Base-by-base conservation (phyloP, 2,113 vertebrate genomes). In the Piaya cayana region DNA sequence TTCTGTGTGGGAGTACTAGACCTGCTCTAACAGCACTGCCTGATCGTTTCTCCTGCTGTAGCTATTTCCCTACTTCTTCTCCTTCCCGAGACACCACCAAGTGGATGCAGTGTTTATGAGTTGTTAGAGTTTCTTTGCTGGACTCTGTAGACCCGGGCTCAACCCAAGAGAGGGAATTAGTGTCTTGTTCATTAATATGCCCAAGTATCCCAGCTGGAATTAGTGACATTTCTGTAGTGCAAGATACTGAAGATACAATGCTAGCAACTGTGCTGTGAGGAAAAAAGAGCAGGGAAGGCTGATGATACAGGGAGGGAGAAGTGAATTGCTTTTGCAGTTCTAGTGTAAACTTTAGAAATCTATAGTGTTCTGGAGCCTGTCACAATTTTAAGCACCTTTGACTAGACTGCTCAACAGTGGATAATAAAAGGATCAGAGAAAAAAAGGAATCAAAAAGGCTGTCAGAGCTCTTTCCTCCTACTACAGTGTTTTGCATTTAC, bases 351-450 rank as follows among this genome's bases (percentile, higher is more conserved):
- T 69, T 92, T n/a, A 87, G 34, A 82, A 93, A 86, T 70, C 82
- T 89, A 1, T 32, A 37, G 18, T 43, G 11, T 80, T 74, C 42
- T 29, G 37, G 37, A 77, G 16, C 15, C 27, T 83, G 56, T 26
- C 1, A 6, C 62, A 52, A 16, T 71, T 90, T 70, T 36, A 70
- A 90, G 17, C 10, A 52, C 39, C 63, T 94, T 88, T 82, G 25
- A 68, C 49, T 68, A 45, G 43, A 13, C 29, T 93, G 65, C 13
- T 93, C 30, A 65, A 58, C 12, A 47, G 56, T 56, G 62, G 49
- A 52, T 77, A 63, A 74, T 55, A 81, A 80, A 93, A 86, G 37
- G 65, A 93, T 75, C 55, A 83, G 67, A 77, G 93, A 74, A 93
- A 82, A 23, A 27, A 70, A 64, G 11, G 52, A 94, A 90, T 93